Evolutionary conservation across 2,888 invertebrate genomes (phyloP).

Genomic region (Mimachlamys varia): DNA sequence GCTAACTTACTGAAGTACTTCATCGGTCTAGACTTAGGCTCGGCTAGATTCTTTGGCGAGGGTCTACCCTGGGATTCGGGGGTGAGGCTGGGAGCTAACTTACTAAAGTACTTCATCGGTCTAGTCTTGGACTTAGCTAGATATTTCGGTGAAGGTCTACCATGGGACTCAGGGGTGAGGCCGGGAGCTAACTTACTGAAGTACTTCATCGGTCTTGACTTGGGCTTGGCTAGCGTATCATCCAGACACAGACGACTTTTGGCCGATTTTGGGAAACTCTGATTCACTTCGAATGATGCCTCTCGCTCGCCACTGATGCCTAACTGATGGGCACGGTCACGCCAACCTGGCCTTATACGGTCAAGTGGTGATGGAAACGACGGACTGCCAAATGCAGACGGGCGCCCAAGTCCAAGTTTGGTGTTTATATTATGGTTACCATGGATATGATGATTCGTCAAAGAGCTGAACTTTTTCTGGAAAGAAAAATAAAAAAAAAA

Average conservation of each 20-base stretch:
- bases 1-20: slow-evolving; percentile 37
- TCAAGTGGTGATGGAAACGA: slow-evolving; percentile 79
- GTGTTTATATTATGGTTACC: slow-evolving; percentile 37
- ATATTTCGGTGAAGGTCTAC: neutral
- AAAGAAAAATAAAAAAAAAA: neutral
- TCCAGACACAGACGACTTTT: slow-evolving; percentile 57
- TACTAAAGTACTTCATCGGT: slow-evolving; percentile 1
- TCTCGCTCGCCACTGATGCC: slow-evolving; percentile 63
- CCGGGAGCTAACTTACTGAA: slow-evolving; percentile 32
- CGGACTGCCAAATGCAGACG: slow-evolving; percentile 70
- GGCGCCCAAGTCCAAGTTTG: neutral
- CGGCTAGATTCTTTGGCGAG: neutral
- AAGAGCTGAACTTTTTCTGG: slow-evolving; percentile 37
- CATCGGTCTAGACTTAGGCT: slow-evolving; percentile 43
- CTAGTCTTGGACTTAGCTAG: slow-evolving; percentile 45
- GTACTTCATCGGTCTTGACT: slow-evolving; percentile 35
- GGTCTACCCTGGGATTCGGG: neutral
- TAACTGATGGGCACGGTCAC: slow-evolving; percentile 73
- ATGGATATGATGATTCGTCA: slow-evolving; percentile 29
- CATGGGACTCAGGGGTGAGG: neutral
- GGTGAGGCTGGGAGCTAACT: slow-evolving; percentile 34
- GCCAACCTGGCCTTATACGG: slow-evolving; percentile 72
- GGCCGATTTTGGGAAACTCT: slow-evolving; percentile 84
- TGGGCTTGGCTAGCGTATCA: slow-evolving; percentile 51
- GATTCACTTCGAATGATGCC: slow-evolving; percentile 85